These are phyloP conservation scores for Microtus oregoni DNA, from an alignment of 2,113 vertebrate species.

Conservation along the genomic window DNA sequence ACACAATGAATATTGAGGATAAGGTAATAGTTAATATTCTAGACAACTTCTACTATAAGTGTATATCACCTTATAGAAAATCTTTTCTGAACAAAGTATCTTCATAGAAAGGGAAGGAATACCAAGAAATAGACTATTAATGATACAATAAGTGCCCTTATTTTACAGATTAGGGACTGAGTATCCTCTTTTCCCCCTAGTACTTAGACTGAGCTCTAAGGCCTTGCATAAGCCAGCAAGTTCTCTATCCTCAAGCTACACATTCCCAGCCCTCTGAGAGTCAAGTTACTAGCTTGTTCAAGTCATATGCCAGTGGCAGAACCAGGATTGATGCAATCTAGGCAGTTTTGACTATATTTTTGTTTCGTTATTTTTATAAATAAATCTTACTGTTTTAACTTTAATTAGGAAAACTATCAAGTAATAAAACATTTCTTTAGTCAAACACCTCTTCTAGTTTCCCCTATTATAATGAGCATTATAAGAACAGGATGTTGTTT, in stretches of 20 bases:
- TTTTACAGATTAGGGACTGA: slow-evolving; percentile 7
- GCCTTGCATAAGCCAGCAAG: background rate
- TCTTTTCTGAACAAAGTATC: background rate
- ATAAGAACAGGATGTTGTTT: background rate
- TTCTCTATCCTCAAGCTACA: background rate
- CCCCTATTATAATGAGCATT: background rate
- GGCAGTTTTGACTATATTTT: background rate
- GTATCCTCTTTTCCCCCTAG: no score
- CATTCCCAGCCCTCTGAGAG: background rate
- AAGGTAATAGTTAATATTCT: slow-evolving; percentile 37
- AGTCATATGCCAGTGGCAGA: background rate
- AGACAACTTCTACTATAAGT: background rate
- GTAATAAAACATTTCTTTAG: background rate
- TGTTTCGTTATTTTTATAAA: slow-evolving; percentile 15
- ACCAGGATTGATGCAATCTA: background rate
- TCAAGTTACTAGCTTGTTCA: background rate
- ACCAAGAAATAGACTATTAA: background rate
- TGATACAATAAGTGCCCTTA: background rate
- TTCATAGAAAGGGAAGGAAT: background rate
- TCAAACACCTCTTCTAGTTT: background rate
- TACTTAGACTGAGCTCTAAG: background rate
- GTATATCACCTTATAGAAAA: slow-evolving; percentile 10
- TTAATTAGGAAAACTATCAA: slow-evolving; percentile 39
- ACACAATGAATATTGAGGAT: slow-evolving; percentile 26
- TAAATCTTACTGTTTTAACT: slow-evolving; percentile 28